Evolutionary conservation across 2,797 vertebrate genomes (phyloP).

Genomic region (Pangasius larnaudii): DNA sequence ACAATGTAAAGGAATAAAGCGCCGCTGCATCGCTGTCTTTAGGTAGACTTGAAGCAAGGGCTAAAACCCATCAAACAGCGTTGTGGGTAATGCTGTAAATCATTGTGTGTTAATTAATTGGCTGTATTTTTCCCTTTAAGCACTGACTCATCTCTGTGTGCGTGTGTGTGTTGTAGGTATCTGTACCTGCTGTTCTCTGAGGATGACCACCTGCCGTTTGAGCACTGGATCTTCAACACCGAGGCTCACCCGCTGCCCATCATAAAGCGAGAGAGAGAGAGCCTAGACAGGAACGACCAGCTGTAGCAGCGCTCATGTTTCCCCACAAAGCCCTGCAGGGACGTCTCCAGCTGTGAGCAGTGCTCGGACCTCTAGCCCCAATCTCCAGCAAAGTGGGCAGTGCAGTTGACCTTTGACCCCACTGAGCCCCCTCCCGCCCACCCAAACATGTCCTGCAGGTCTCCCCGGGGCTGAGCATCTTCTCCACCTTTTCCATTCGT

Average conservation of each 20-base stretch:
- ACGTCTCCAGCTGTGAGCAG: not conserved
- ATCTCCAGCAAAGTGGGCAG: constrained; percentile 14
- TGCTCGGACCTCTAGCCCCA: constrained; percentile 1
- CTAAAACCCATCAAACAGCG: not conserved
- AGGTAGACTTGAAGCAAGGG: not conserved
- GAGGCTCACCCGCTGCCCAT: constrained; percentile 96
- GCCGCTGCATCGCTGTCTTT: not conserved
- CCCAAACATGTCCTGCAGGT: constrained; percentile 11
- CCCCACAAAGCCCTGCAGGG: constrained; percentile 18
- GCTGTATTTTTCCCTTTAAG: not conserved
- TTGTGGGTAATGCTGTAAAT: not conserved
- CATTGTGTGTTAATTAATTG: not conserved
- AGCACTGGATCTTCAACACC: constrained; percentile 97
- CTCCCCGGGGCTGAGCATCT: not conserved
- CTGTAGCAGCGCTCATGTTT: constrained; percentile 67
- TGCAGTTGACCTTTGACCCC: not conserved
- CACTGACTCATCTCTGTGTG: not conserved
- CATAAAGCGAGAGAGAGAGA: constrained; percentile 79
- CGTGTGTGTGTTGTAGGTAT: constrained; percentile 76
- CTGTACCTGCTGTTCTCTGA: constrained; percentile 96
- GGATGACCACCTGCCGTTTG: constrained; percentile 91
- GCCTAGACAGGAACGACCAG: constrained; percentile 73
- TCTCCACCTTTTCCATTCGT: constrained; percentile 9
- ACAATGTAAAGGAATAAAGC: not conserved
- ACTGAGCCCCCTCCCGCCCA: not conserved